These are phyloP conservation scores for Danio jaintianensis DNA, from an alignment of 2,797 vertebrate genomes.

Conservation along the genomic window DNA sequence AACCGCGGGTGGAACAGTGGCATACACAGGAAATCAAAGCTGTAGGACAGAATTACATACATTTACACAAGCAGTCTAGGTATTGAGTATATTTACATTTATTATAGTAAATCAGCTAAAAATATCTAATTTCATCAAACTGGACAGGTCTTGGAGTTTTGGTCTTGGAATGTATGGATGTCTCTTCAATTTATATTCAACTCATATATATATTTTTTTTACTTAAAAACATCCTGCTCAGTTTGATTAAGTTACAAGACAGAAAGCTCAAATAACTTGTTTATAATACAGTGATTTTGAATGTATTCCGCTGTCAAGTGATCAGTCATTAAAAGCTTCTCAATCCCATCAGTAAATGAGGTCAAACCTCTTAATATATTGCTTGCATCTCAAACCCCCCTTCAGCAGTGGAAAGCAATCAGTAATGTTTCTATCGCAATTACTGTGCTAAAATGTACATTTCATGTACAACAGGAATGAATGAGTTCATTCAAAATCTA, in stretches of 20 bases:
- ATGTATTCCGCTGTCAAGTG: not conserved
- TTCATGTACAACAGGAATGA: not conserved
- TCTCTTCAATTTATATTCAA: too few relatives aligned
- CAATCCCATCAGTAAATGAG: not conserved
- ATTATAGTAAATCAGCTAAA: not conserved
- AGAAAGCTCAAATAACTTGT: not conserved
- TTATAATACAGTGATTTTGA: not conserved
- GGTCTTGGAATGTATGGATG: not conserved
- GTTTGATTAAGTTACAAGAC: not conserved
- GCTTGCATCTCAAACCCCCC: not conserved
- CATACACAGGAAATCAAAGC: conserved; percentile 96
- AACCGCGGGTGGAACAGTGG: conserved; percentile 92
- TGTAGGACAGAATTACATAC: conserved; percentile 55
- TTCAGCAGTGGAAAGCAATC: not conserved
- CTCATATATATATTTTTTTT: too few relatives aligned
- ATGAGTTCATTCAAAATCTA: conserved; percentile 7
- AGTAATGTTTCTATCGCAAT: not conserved
- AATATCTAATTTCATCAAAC: not conserved
- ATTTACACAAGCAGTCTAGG: not conserved
- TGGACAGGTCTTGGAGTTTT: not conserved
- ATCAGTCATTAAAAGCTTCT: not conserved
- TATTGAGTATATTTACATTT: not conserved
- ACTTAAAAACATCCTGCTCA: too few relatives aligned
- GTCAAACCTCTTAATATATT: not conserved
- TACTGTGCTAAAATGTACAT: not conserved